Evolutionary conservation across 2,113 vertebrate genomes (phyloP).

Genomic region (Callithrix jacchus): DNA sequence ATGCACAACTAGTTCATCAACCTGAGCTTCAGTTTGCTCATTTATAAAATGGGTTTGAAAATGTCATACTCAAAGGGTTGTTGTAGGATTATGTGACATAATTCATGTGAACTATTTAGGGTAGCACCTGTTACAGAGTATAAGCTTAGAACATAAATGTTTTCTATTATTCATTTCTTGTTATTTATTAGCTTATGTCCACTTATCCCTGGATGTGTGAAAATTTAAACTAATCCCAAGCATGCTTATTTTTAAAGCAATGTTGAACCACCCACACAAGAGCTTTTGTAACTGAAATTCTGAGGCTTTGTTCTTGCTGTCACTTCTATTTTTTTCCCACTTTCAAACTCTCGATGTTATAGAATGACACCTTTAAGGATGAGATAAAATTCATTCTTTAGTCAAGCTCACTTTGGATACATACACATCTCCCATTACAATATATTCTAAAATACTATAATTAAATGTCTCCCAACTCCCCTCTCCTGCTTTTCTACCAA

Average conservation of each 20-base stretch:
- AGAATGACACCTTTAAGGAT: not conserved
- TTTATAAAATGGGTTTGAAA: not conserved
- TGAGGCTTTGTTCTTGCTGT: not conserved
- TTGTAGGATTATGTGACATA: not conserved
- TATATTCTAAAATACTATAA: not conserved
- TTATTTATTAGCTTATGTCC: not conserved
- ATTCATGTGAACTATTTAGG: not conserved
- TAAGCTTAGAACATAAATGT: not conserved
- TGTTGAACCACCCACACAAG: not conserved
- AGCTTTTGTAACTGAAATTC: fast-evolving
- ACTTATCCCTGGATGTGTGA: not conserved
- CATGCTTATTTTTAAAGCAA: not conserved
- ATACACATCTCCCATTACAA: not conserved
- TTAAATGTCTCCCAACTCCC: not conserved
- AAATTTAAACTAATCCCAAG: not conserved
- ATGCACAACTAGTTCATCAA: not conserved
- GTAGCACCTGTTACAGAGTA: not conserved
- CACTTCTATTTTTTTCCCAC: not conserved
- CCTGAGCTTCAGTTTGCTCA: not conserved
- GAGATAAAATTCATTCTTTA: not conserved
- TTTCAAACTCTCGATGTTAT: not conserved
- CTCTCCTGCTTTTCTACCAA: not conserved
- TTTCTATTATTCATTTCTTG: not conserved
- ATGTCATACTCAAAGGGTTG: not conserved
- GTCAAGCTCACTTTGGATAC: not conserved